phyloP scores from a whole-genome alignment of 1,140 invertebrate species.

The Drosophila athabasca region DNA sequence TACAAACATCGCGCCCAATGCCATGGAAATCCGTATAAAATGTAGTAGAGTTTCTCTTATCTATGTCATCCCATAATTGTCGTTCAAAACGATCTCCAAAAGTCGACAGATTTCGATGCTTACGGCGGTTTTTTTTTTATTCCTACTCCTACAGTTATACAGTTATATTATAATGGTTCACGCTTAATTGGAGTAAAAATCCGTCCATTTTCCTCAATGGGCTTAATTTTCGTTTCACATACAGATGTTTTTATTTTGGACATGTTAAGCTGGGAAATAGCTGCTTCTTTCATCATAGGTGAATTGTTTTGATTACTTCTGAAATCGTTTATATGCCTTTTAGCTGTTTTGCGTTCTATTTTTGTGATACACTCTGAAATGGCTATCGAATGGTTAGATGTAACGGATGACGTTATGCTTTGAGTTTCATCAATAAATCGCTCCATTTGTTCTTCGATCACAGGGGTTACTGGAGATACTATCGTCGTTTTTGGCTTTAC shows the following conservation, averaged over 20 bases:
- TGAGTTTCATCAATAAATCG: conserved; percentile 88
- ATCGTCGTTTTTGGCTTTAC: conserved; percentile 56
- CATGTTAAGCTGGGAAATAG: conserved; percentile 30
- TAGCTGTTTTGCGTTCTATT: conserved; percentile 83
- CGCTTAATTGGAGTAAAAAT: conserved; percentile 86
- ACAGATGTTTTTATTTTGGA: conserved; percentile 30
- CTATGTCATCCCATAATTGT: conserved; percentile 84
- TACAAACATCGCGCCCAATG: conserved; percentile 10
- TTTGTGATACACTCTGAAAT: conserved; percentile 85
- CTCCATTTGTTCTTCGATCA: conserved; percentile 85
- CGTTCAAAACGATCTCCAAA: conserved; percentile 86
- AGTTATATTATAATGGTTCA: conserved; percentile 87
- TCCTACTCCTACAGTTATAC: conserved; percentile 86
- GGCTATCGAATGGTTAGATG: conserved; percentile 88
- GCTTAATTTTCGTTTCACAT: conserved; percentile 54
- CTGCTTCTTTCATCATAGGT: conserved; percentile 5
- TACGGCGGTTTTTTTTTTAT: conserved; percentile 87
- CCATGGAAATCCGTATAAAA: conserved; percentile 48
- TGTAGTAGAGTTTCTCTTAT: conserved; percentile 85
- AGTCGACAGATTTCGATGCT: conserved; percentile 85
- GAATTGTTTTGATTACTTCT: conserved; percentile 72
- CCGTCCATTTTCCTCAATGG: conserved; percentile 83
- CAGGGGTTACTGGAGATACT: conserved; percentile 86
- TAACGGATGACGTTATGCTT: conserved; percentile 88
- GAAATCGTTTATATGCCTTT: conserved; percentile 84